phyloP scores from a whole-genome alignment of 2,113 vertebrate species.

The Hystrix brachyura region DNA sequence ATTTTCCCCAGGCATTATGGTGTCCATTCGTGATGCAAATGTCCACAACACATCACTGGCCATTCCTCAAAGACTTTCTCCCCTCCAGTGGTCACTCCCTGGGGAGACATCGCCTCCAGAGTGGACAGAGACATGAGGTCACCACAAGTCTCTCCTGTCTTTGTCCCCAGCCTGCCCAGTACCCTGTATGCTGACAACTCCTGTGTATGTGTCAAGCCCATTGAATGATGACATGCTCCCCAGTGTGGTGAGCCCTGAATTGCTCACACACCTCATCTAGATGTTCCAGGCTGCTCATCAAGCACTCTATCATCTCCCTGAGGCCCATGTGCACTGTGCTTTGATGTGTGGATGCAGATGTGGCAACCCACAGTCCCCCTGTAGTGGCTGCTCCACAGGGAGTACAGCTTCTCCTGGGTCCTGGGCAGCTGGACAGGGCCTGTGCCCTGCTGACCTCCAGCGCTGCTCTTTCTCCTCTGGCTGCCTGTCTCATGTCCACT shows the following conservation, averaged over 20 bases:
- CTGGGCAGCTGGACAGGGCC: neutral
- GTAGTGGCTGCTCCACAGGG: neutral
- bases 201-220: conserved; percentile 16
- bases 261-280: conserved; percentile 66
- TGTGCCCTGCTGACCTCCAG: neutral
- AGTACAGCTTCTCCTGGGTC: neutral
- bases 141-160: neutral
- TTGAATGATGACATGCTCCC: conserved; percentile 51
- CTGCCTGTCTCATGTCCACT: neutral
- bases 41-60: conserved; percentile 42
- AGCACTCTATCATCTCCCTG: neutral
- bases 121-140: conserved; percentile 17
- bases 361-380: neutral
- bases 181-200: fast-evolving
- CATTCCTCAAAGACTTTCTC: neutral
- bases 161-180: neutral
- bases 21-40: conserved; percentile 31
- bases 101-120: neutral
- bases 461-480: neutral
- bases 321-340: conserved; percentile 55
- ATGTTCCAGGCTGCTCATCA: conserved; percentile 62
- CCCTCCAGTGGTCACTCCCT: neutral
- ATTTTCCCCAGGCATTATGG: conserved; percentile 67
- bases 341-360: conserved; percentile 56
- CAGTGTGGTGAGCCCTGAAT: neutral